phyloP scores from a whole-genome alignment of 2,797 vertebrate genomes.

The Kryptolebias ocellatus region DNA sequence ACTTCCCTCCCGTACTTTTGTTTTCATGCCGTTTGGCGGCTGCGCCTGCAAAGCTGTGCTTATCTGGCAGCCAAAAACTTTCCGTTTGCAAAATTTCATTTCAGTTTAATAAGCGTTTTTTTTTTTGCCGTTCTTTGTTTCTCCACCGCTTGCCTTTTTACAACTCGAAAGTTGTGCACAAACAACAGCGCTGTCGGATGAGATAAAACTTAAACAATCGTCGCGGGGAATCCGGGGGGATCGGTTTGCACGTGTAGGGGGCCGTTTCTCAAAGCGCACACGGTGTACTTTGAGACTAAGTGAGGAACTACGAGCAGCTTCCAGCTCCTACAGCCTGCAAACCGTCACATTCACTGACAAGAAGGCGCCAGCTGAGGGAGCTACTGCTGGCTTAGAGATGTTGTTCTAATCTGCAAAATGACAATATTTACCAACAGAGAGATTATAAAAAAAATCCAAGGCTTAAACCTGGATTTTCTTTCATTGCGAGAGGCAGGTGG shows the following conservation, averaged over 20 bases:
- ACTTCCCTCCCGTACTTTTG: slow-evolving; percentile 48
- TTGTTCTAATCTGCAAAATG: slow-evolving; percentile 18
- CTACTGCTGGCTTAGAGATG: slow-evolving; percentile 12
- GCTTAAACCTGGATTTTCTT: slow-evolving; percentile 16
- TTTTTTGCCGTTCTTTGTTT: slow-evolving; percentile 20
- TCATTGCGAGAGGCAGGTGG: slow-evolving; percentile 25
- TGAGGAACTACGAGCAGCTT: slow-evolving; percentile 28
- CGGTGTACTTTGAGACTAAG: slow-evolving; percentile 35
- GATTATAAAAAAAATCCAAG: slow-evolving; percentile 19
- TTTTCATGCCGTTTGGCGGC: slow-evolving; percentile 47
- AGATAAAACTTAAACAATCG: slow-evolving; percentile 53
- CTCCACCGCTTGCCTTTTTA: slow-evolving; percentile 46
- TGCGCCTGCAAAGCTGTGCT: slow-evolving; percentile 16
- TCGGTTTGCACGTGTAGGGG: slow-evolving; percentile 35
- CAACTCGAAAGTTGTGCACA: slow-evolving; percentile 42
- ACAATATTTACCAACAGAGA: slow-evolving; percentile 27
- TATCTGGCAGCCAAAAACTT: slow-evolving; percentile 54
- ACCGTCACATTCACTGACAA: slow-evolving; percentile 21
- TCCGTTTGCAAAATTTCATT: slow-evolving; percentile 48
- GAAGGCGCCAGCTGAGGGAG: slow-evolving; percentile 16
- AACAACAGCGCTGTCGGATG: slow-evolving; percentile 46
- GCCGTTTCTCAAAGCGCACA: slow-evolving; percentile 34
- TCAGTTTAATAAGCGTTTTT: slow-evolving; percentile 14
- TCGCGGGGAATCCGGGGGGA: slow-evolving; percentile 43
- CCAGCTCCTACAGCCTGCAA: slow-evolving; percentile 21